A percentile compares a stretch with the other conserved stretches of the same genome.
These are phyloP conservation scores for Edolisoma coerulescens DNA, from an alignment of 2,113 vertebrate genomes.

Conservation along the genomic window DNA sequence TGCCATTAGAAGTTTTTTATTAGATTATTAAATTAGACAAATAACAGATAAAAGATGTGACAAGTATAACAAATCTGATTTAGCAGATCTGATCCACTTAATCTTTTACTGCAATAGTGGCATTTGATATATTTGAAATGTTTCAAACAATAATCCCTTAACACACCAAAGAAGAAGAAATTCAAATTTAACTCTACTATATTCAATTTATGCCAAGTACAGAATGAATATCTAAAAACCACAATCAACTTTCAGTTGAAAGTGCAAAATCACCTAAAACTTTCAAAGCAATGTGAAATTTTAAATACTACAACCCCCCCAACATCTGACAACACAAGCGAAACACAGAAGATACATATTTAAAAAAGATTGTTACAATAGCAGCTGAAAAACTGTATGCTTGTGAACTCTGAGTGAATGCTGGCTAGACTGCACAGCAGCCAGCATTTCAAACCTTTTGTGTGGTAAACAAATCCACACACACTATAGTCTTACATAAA, in stretches of 20 bases:
- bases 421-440: neutral
- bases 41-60: conserved; percentile 39
- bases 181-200: neutral
- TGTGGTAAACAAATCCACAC: neutral
- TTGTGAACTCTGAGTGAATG: neutral
- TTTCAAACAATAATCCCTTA: conserved; percentile 17
- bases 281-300: neutral
- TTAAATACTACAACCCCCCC: neutral
- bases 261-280: neutral
- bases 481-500: neutral
- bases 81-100: conserved; percentile 4
- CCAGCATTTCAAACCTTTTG: neutral
- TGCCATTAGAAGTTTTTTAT: conserved; percentile 11
- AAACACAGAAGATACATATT: neutral
- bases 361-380: neutral
- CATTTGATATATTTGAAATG: conserved; percentile 22
- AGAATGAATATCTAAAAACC: neutral
- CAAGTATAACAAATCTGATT: conserved; percentile 37
- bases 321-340: neutral
- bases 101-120: neutral
- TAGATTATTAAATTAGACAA: conserved; percentile 28
- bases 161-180: neutral
- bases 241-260: neutral
- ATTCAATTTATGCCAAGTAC: neutral
- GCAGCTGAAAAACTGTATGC: neutral